A percentile compares a stretch with the other conserved stretches of the same genome.
These are phyloP conservation scores for Megaptera novaeangliae DNA, from an alignment of 2,113 vertebrate species.

Conservation along the genomic window DNA sequence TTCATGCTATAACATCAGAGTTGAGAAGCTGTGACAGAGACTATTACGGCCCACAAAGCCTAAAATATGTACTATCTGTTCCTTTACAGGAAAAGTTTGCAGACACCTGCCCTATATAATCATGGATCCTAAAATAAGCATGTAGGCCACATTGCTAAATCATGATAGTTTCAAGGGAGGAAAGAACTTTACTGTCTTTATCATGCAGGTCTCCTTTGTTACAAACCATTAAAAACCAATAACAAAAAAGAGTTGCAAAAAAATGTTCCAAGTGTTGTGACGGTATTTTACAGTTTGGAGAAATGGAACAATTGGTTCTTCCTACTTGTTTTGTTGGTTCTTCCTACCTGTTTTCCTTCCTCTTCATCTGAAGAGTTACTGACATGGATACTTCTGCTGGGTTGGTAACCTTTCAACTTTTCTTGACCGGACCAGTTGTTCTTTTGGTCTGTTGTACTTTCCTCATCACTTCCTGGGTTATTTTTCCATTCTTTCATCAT, in stretches of 20 bases:
- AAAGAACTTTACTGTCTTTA: background rate
- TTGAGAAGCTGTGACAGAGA: background rate
- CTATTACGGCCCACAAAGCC: background rate
- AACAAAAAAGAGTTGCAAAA: background rate
- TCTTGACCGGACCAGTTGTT: background rate
- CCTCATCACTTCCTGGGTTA: conserved; percentile 71
- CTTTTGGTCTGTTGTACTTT: conserved; percentile 33
- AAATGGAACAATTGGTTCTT: background rate
- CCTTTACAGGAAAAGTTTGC: background rate
- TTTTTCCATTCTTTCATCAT: conserved; percentile 86
- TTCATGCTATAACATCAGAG: background rate
- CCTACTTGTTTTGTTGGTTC: conserved; percentile 56
- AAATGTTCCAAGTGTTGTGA: background rate
- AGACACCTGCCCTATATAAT: background rate
- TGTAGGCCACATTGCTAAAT: background rate
- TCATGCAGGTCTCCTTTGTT: background rate
- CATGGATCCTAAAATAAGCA: background rate
- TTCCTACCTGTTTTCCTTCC: conserved; percentile 60
- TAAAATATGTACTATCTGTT: background rate
- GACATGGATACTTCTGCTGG: background rate
- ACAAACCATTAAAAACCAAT: conserved; percentile 21
- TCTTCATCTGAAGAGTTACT: background rate
- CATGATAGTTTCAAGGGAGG: background rate
- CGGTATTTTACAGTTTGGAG: background rate
- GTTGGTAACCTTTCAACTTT: background rate